Evolutionary conservation across 2,888 invertebrate genomes (phyloP).

Genomic region (Andricus quercusramuli): DNA sequence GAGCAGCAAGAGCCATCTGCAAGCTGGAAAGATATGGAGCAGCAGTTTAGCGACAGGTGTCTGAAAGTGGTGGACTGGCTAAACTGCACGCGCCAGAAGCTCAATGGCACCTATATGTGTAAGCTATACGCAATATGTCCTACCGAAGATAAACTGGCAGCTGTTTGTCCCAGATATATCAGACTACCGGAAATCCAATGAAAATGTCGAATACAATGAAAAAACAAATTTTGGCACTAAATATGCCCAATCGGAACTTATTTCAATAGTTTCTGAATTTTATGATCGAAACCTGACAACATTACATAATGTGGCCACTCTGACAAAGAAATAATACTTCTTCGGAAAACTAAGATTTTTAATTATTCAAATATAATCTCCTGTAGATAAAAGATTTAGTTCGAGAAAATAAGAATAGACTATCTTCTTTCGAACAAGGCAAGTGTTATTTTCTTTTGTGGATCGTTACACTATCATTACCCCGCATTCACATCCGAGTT

Average conservation of each 20-base stretch:
- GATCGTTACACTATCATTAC: conserved; percentile 1
- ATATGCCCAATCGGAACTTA: not conserved
- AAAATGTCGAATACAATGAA: not conserved
- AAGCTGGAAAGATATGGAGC: conserved; percentile 31
- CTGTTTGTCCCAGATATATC: conserved; percentile 23
- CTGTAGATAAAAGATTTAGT: too few relatives aligned
- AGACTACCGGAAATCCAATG: conserved; percentile 15
- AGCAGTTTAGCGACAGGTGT: conserved; percentile 35
- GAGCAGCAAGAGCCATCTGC: conserved; percentile 20
- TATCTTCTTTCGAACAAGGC: not conserved
- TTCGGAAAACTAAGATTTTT: too few relatives aligned
- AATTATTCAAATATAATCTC: too few relatives aligned
- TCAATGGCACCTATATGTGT: not conserved
- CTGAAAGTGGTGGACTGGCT: conserved; percentile 9
- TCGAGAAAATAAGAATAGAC: not conserved
- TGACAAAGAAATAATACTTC: too few relatives aligned
- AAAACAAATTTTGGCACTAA: not conserved
- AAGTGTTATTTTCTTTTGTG: conserved; percentile 17
- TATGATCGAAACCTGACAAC: not conserved
- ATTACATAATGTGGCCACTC: too few relatives aligned
- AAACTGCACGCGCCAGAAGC: conserved; percentile 28
- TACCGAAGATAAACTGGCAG: conserved; percentile 5
- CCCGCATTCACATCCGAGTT: not conserved
- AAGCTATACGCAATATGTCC: conserved; percentile 19
- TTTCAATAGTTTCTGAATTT: not conserved